Evolutionary conservation across 2,113 vertebrate species (phyloP).

Genomic region (Atlantisia rogersi): DNA sequence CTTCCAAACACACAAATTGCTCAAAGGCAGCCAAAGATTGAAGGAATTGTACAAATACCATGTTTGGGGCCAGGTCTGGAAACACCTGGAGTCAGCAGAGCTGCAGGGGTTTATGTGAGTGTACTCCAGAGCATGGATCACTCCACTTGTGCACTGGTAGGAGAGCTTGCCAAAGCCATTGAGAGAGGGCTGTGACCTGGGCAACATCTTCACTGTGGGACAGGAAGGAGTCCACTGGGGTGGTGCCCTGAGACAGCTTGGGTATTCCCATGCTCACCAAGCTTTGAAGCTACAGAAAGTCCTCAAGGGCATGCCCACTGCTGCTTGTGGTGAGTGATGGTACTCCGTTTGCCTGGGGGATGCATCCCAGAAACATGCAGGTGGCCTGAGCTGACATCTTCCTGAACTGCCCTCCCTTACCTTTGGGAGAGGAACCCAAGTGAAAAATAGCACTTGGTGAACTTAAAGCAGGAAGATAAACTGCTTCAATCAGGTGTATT

Average conservation of each 20-base stretch:
- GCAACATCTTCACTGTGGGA: neutral
- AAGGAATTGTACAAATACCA: neutral
- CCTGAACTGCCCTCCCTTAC: neutral
- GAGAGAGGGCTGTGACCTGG: neutral
- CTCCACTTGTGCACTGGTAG: neutral
- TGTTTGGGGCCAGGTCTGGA: neutral
- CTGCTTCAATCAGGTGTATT: neutral
- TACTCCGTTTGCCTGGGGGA: neutral
- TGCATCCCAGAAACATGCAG: neutral
- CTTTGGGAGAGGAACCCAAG: neutral
- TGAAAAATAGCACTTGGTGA: neutral
- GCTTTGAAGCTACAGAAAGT: neutral
- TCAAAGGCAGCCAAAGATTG: rapidly evolving
- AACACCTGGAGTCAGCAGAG: neutral
- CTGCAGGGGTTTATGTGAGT: neutral
- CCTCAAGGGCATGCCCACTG: neutral
- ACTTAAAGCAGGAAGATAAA: neutral
- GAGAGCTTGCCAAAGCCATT: neutral
- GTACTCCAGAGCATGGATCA: rapidly evolving
- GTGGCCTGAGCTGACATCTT: neutral
- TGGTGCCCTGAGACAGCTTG: neutral
- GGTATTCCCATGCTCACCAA: neutral
- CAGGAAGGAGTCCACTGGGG: neutral
- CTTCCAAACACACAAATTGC: neutral
- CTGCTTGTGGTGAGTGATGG: neutral